These are phyloP conservation scores for Ischnura elegans DNA, from an alignment of 2,888 invertebrate genomes.

Conservation along the genomic window DNA sequence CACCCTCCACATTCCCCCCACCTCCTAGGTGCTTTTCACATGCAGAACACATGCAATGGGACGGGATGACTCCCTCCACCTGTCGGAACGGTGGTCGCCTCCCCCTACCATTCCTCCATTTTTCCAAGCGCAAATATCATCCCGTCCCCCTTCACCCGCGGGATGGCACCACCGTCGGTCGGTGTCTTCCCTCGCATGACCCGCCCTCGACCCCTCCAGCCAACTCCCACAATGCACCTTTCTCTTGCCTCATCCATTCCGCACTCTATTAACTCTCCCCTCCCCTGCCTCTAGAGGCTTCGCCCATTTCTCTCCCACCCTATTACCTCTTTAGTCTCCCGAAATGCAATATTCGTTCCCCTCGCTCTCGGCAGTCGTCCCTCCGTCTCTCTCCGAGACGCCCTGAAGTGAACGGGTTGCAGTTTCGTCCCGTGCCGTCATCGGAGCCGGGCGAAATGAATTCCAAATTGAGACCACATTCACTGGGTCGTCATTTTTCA, in stretches of 20 bases:
- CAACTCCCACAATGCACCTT: neutral
- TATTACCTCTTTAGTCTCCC: too few species aligned
- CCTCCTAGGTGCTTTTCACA: too few species aligned
- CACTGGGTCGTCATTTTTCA: too few species aligned
- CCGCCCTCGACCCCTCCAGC: conserved; percentile 13
- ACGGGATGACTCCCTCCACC: neutral
- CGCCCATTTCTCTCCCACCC: neutral
- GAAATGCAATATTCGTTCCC: neutral
- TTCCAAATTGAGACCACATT: too few species aligned
- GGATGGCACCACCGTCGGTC: too few species aligned
- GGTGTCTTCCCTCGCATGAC: conserved; percentile 12
- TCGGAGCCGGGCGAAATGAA: too few species aligned
- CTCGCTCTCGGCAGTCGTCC: too few species aligned
- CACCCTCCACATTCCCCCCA: too few species aligned
- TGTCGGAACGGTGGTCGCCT: neutral
- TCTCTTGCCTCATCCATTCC: neutral
- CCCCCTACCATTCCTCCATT: neutral
- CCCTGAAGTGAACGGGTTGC: too few species aligned
- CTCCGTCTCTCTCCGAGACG: too few species aligned
- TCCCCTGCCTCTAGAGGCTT: neutral
- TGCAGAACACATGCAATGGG: neutral
- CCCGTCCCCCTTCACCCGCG: neutral
- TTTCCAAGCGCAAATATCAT: conserved; percentile 1
- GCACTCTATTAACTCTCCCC: neutral
- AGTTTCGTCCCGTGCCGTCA: too few species aligned